Evolutionary conservation across 2,888 invertebrate species (phyloP), one percentile per base, ranked within the genome.

Genomic region (Drosophila subsilvestris): DNA sequence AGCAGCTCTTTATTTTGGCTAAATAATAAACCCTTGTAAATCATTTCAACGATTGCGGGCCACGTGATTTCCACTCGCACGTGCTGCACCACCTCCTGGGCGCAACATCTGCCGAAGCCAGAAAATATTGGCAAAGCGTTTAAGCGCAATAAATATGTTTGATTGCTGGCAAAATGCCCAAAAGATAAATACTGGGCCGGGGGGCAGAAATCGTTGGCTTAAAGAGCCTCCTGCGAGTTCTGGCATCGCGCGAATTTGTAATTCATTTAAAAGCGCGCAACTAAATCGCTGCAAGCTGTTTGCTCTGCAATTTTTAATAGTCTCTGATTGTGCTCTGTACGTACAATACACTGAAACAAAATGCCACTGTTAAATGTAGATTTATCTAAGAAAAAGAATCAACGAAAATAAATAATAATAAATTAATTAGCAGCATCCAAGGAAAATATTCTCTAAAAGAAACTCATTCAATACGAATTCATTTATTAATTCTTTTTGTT

Each of bases 61-160:
- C 79, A 88, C 89, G 85, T 88, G 89, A 80, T 88, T 84, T 79
- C 85, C 80, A 61, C 57, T 68, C 69, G 85, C 77, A 88, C 85
- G 85, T 85, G 87, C 81, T 53, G 12, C 63, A 74, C 18, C 48
- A 27, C 48, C 17, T 32, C 42, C 45, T 7, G 18, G 58, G 29
- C 56, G 63, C 61, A 48, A 29, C 74, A 80, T 74, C 79, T 86
- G 86, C 73, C 80, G 72, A 78, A 72, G 68, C 68, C 68, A 74
- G 67, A 85, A 90, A 88, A 85, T 90, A 91, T 91, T 90, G 89
- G 86, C 84, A 83, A 76, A 89, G 87, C 90, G 88, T 87, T 90
- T 89, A 83, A 89, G 80, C 78, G 88, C 89, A 89, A 91, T 91
- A 91, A 90, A 91, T 90, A 88, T 78, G 78, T 81, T 89, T 89